phyloP scores from a whole-genome alignment of 2,888 invertebrate genomes.

The Bombyx huttoni region DNA sequence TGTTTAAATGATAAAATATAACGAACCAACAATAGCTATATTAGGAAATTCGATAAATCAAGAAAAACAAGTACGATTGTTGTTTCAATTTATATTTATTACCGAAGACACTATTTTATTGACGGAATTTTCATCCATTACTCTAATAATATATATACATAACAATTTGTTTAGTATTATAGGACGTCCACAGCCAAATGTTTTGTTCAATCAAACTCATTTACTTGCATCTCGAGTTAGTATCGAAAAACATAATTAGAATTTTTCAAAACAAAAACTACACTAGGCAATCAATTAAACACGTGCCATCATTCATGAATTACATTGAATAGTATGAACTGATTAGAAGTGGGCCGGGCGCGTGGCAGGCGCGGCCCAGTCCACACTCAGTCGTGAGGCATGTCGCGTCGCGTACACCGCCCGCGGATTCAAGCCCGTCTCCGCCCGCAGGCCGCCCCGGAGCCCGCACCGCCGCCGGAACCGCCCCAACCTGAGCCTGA shows the following conservation, averaged over 20 bases:
- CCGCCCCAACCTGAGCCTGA: conserved; percentile 55
- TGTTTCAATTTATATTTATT: no score
- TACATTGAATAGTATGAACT: conserved; percentile 30
- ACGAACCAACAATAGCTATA: no score
- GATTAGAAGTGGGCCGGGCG: conserved; percentile 35
- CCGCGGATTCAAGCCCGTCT: conserved; percentile 46
- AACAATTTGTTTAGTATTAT: no score
- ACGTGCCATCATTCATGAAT: conserved; percentile 40
- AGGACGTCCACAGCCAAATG: no score
- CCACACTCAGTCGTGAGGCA: conserved; percentile 43
- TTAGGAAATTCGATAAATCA: no score
- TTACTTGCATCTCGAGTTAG: no score
- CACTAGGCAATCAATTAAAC: conserved; percentile 25
- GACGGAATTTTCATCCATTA: no score
- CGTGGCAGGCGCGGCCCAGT: conserved; percentile 46
- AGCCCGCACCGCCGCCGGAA: conserved; percentile 49
- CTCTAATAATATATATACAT: no score
- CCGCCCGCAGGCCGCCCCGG: conserved; percentile 58
- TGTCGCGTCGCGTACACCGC: conserved; percentile 59
- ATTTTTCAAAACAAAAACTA: background rate
- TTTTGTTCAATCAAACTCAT: no score
- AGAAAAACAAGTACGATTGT: no score
- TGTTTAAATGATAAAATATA: no score
- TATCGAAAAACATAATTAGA: background rate
- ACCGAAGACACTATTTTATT: no score